These are phyloP conservation scores for Lycocorax pyrrhopterus DNA, from an alignment of 2,113 vertebrate species.

Conservation along the genomic window DNA sequence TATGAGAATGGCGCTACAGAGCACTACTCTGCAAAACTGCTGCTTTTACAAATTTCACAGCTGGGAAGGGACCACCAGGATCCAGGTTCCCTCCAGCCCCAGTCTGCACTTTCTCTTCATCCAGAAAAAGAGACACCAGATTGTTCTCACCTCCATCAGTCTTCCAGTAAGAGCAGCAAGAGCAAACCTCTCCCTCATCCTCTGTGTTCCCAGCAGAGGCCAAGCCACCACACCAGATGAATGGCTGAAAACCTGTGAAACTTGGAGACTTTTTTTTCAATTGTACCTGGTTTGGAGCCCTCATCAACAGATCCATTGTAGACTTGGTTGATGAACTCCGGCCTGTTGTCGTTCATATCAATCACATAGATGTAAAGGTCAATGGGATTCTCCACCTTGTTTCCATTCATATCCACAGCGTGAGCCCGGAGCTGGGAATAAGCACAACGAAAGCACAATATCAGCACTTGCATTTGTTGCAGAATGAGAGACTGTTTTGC, in stretches of 20 bases:
- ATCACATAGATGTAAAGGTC: slow-evolving; percentile 98
- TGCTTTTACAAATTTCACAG: not conserved
- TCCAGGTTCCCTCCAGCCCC: not conserved
- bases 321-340: slow-evolving; percentile 92
- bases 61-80: not conserved
- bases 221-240: not conserved
- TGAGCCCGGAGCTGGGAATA: slow-evolving; percentile 87
- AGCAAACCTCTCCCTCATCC: not conserved
- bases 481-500: not conserved
- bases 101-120: not conserved
- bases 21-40: not conserved
- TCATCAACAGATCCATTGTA: slow-evolving; percentile 97
- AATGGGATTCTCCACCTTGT: slow-evolving; percentile 98
- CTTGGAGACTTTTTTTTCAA: not conserved
- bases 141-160: not conserved
- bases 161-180: not conserved
- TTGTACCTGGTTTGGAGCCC: slow-evolving; percentile 91
- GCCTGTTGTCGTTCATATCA: slow-evolving; percentile 98
- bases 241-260: not conserved
- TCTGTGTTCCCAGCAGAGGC: not conserved
- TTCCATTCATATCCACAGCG: slow-evolving; percentile 96
- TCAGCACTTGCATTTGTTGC: slow-evolving; percentile 3
- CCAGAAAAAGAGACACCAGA: not conserved
- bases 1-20: not conserved
- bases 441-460: slow-evolving; percentile 6